A percentile compares a stretch with the other conserved stretches of the same genome.
Evolutionary conservation across 2,113 vertebrate genomes (phyloP).

Genomic region (Pitta sordida): DNA sequence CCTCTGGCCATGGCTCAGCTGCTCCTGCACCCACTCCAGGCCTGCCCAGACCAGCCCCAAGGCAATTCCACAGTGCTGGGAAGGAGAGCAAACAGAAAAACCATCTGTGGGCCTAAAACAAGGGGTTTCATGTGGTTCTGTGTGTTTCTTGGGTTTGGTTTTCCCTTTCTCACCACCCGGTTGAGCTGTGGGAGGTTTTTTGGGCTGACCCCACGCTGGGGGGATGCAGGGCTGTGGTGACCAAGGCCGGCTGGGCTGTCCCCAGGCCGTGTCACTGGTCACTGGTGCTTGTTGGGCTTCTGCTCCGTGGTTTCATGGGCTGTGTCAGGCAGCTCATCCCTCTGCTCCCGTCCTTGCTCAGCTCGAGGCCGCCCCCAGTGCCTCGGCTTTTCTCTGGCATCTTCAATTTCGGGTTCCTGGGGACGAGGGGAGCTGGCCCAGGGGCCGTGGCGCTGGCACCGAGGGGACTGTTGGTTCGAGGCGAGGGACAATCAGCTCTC

Average conservation of each 20-base stretch:
- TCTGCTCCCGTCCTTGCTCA: background rate
- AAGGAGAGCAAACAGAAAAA: background rate
- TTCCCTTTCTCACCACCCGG: background rate
- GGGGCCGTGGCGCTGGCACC: accelerated
- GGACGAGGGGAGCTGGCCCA: background rate
- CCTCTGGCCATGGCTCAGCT: background rate
- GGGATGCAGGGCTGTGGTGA: background rate
- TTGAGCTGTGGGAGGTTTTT: background rate
- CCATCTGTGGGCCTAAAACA: background rate
- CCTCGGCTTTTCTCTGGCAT: background rate
- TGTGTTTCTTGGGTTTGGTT: background rate
- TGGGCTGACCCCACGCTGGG: background rate
- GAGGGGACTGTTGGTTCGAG: background rate
- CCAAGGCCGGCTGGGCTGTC: background rate
- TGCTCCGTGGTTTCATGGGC: background rate
- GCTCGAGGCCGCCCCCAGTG: background rate
- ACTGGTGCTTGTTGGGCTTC: background rate
- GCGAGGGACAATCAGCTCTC: background rate
- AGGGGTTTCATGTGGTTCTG: background rate
- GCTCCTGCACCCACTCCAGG: background rate
- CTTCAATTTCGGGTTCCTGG: background rate
- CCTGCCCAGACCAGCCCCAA: background rate
- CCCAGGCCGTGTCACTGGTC: accelerated
- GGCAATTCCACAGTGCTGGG: background rate
- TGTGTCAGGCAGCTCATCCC: background rate